Base-by-base conservation (phyloP, 2,113 vertebrate genomes). In the Procapra przewalskii region DNA sequence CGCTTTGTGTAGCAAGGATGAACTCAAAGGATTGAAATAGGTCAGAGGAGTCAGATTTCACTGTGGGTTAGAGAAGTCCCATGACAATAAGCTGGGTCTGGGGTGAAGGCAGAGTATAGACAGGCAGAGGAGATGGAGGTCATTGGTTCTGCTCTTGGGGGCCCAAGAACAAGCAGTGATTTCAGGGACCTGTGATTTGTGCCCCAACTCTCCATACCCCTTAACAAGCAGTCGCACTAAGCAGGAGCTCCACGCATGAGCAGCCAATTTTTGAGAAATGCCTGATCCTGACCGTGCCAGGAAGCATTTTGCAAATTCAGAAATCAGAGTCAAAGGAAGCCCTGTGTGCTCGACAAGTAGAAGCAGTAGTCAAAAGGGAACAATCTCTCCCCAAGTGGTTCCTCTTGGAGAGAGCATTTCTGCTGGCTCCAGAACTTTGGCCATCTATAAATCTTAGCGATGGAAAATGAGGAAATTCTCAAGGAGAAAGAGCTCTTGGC, bases 251-350 rank as follows among this genome's bases (percentile, higher is more conserved):
- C 59, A 54, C 23, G 3, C 27, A 59, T 54, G 77, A 79, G 71
- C 13, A 60, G 17, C 15, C 36, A 0, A 0, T 19, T 75, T 82
- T 81, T 90, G 84, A 84, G 64, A 96, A 96, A 83, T 40, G 31
- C 1, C 33, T 52, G 7, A n/a, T 91, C 31, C 67, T 75, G 33
- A 89, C 40, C 43, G 6, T 5, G 21, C 81, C 95, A 95, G 92
- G 92, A 98, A 98, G 80, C 43, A 86, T 79, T 97, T 98, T 98
- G 92, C 83, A 94, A 97, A 91, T 94, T 94, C 97, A 98, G 98
- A 98, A 98, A 96, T 97, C 90, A 60, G 79, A 98, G 79, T 91
- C 97, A 96, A 98, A 64, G 97, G 97, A 98, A 98, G 98, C 98
- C 15, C 59, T 29, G 8, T 2, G 6, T 23, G 55, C 9, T 62